Evolutionary conservation across 2,797 vertebrate genomes (phyloP), one percentile per base, ranked within the genome.

Genomic region (Anguilla obscura): DNA sequence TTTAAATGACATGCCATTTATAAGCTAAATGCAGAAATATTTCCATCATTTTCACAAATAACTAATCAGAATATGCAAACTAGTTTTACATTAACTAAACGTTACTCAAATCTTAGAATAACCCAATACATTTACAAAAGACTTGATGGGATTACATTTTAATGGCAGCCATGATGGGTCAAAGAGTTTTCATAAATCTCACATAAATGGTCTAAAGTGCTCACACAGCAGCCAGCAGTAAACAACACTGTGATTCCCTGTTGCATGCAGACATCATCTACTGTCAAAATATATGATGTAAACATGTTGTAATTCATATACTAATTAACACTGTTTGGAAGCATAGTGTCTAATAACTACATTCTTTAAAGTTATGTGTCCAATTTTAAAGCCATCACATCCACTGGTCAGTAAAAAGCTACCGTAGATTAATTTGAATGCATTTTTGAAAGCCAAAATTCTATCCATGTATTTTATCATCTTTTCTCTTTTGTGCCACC

Each of bases 91-190:
- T 95, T 95, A 94, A 94, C 93, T 95, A 95, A 96, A 96, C 94
- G 95, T 96, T 96, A 96, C 96, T 96, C 96, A 97, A 96, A 97
- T 82, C 24, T 9, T 21, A 48, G 45, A 82, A 50, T 82, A 50
- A 50, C 96, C 96, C 95, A 93, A 93, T 92, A 88, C 93, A 94
- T 95, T 96, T 92, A 94, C 94, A 94, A 95, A 96, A 40, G 95
- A 96, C 95, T 96, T 96, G 93, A 93, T 89, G 88, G 96, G 96
- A 97, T 97, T 97, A 97, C 93, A 92, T 91, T 95, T 96, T 96
- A 93, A 94, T 96, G 96, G 96, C 96, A 97, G 96, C 93, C 96
- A 94, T 96, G 95, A 95, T 96, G 95, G 96, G 96, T 95, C 94
- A 91, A 89, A 93, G 94, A 92, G 91, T 94, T 96, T 95, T 96